Evolutionary conservation across 1,140 invertebrate species (phyloP).

Genomic region (Pentalonia nigronervosa): DNA sequence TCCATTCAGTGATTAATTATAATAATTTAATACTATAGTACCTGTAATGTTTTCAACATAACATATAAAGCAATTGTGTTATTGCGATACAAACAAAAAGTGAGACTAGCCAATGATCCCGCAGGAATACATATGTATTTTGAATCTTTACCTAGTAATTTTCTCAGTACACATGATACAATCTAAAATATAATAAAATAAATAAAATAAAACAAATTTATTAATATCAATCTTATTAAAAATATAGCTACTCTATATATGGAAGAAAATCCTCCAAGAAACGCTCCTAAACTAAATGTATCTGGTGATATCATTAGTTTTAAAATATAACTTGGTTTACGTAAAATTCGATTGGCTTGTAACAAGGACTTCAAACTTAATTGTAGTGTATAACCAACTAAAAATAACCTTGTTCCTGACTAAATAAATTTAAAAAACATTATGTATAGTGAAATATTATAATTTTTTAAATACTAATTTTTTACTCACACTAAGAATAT

Average conservation of each 20-base stretch:
- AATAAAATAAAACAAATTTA: slow-evolving; percentile 15
- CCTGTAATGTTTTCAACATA: slow-evolving; percentile 77
- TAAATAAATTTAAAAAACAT: slow-evolving; percentile 63
- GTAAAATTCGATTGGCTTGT: slow-evolving; percentile 66
- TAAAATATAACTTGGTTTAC: slow-evolving; percentile 66
- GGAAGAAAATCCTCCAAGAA: slow-evolving; percentile 72
- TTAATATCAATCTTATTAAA: slow-evolving; percentile 29
- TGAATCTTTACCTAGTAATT: slow-evolving; percentile 68
- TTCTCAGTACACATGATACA: slow-evolving; percentile 69
- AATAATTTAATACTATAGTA: slow-evolving; percentile 62
- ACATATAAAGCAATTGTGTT: slow-evolving; percentile 75
- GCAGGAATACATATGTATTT: slow-evolving; percentile 71
- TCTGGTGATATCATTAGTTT: slow-evolving; percentile 67
- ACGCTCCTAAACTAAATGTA: slow-evolving; percentile 70
- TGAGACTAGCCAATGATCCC: slow-evolving; percentile 70
- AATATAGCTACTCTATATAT: slow-evolving; percentile 69
- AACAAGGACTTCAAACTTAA: slow-evolving; percentile 69
- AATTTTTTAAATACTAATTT: neutral
- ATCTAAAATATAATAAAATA: slow-evolving; percentile 65
- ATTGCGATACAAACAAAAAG: slow-evolving; percentile 73
- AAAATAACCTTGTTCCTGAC: slow-evolving; percentile 70
- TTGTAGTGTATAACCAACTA: slow-evolving; percentile 70
- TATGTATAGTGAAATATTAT: neutral
- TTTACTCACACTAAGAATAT: slow-evolving; percentile 67
- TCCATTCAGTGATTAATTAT: neutral